phyloP scores from a whole-genome alignment of 1,140 invertebrate genomes.

The Macrobrachium nipponense region DNA sequence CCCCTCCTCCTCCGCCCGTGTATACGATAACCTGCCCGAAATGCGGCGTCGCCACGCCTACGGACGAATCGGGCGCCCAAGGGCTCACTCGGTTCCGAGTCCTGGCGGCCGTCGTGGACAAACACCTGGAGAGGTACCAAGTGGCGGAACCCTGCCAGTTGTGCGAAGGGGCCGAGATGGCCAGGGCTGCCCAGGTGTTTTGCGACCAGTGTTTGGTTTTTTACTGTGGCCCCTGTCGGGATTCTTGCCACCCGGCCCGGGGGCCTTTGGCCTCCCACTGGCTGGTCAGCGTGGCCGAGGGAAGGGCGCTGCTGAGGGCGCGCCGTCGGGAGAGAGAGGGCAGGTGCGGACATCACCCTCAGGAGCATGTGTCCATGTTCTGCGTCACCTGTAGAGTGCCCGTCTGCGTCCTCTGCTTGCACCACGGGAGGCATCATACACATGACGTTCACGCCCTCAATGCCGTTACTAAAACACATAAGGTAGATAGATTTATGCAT shows the following conservation, averaged over 20 bases:
- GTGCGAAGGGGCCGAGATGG: slow-evolving; percentile 52
- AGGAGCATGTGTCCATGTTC: slow-evolving; percentile 63
- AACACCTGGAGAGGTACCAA: slow-evolving; percentile 58
- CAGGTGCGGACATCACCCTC: slow-evolving; percentile 53
- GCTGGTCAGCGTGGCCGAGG: slow-evolving; percentile 31
- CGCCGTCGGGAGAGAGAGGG: slow-evolving; percentile 58
- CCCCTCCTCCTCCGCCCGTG: slow-evolving; percentile 51
- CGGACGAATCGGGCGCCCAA: slow-evolving; percentile 55
- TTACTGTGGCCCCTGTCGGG: slow-evolving; percentile 59
- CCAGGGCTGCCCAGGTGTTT: slow-evolving; percentile 58
- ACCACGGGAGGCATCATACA: slow-evolving; percentile 50
- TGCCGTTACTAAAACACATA: slow-evolving; percentile 61
- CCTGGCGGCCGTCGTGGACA: slow-evolving; percentile 62
- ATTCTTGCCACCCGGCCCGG: slow-evolving; percentile 58
- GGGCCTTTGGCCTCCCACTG: slow-evolving; percentile 57
- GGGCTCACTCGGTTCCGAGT: slow-evolving; percentile 54
- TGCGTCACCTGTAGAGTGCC: slow-evolving; percentile 59
- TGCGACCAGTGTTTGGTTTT: slow-evolving; percentile 64
- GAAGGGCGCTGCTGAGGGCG: slow-evolving; percentile 40
- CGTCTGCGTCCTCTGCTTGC: slow-evolving; percentile 58
- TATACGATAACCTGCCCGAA: slow-evolving; percentile 59
- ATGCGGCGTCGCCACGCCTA: slow-evolving; percentile 50
- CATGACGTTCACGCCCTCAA: slow-evolving; percentile 62
- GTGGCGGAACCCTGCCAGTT: slow-evolving; percentile 62
- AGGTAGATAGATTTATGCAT: slow-evolving; percentile 22